These are phyloP conservation scores for Periophthalmus magnuspinnatus DNA, from an alignment of 2,797 vertebrate species.

Conservation along the genomic window DNA sequence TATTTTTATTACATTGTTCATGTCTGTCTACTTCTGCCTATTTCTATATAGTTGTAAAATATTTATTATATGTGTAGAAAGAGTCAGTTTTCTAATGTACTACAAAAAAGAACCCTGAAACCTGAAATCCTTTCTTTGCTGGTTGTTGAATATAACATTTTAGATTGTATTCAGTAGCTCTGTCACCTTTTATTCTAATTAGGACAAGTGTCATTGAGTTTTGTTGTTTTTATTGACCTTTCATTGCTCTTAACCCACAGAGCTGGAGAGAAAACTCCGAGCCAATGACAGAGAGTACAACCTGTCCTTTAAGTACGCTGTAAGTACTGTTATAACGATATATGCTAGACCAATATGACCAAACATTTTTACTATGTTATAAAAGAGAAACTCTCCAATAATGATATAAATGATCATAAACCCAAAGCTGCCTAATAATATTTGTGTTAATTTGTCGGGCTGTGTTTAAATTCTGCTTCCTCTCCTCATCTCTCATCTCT, in stretches of 20 bases:
- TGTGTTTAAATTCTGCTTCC: too few relatives aligned
- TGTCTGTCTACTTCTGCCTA: not conserved
- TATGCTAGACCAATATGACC: too few relatives aligned
- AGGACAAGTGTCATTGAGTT: not conserved
- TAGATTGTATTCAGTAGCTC: not conserved
- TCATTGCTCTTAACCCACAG: conserved; percentile 55
- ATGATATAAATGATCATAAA: too few relatives aligned
- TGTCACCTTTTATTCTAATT: not conserved
- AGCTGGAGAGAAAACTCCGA: conserved; percentile 84
- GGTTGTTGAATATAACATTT: not conserved
- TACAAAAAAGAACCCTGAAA: too few relatives aligned
- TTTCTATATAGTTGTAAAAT: not conserved
- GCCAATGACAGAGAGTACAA: conserved; percentile 90
- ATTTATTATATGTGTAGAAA: not conserved
- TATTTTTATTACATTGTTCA: not conserved
- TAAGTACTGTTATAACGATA: conserved; percentile 68
- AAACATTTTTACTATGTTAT: too few relatives aligned
- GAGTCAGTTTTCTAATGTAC: not conserved
- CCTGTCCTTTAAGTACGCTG: conserved; percentile 86
- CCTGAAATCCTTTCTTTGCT: not conserved
- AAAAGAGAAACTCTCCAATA: too few relatives aligned
- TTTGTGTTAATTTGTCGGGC: too few relatives aligned
- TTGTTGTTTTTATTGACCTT: not conserved
- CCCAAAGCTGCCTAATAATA: too few relatives aligned
- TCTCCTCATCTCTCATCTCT: too few relatives aligned